Evolutionary conservation across 2,888 invertebrate species (phyloP).

Genomic region (Syritta pipiens): DNA sequence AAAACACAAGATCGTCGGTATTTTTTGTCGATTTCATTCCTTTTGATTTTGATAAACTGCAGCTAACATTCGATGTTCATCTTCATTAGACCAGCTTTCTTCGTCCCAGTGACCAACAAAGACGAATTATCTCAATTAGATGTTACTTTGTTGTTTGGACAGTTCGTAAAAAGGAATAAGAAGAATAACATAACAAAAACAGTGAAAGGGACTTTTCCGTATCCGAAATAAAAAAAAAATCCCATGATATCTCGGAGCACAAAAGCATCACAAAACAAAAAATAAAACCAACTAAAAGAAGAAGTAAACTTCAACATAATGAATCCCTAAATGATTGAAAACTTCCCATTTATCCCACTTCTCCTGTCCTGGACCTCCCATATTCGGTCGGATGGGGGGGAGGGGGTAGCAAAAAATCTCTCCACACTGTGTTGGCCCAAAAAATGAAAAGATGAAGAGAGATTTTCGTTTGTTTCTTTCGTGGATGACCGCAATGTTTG

Average conservation of each 20-base stretch:
- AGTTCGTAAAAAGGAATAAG: neutral
- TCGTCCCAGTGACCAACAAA: constrained; percentile 28
- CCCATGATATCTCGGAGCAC: too few species aligned
- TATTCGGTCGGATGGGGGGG: neutral
- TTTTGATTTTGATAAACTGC: constrained; percentile 42
- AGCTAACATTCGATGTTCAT: constrained; percentile 41
- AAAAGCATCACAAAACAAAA: constrained; percentile 29
- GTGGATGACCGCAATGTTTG: constrained; percentile 61
- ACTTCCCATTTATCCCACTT: constrained; percentile 62
- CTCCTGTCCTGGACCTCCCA: too few species aligned
- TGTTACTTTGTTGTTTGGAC: constrained; percentile 35
- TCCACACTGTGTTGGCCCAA: too few species aligned
- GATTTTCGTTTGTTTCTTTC: constrained; percentile 60
- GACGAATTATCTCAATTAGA: constrained; percentile 62
- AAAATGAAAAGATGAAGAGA: constrained; percentile 39
- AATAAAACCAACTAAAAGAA: constrained; percentile 34
- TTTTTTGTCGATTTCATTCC: neutral
- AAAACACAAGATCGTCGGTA: neutral
- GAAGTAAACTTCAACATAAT: constrained; percentile 58
- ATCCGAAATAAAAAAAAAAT: neutral
- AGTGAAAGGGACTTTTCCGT: neutral
- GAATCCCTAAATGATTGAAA: constrained; percentile 68
- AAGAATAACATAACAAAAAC: neutral
- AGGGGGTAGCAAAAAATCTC: too few species aligned
- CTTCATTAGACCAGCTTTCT: constrained; percentile 32